A percentile compares a stretch with the other conserved stretches of the same genome.
These are phyloP conservation scores for Numenius phaeopus DNA, from an alignment of 2,797 vertebrate species.

Conservation along the genomic window DNA sequence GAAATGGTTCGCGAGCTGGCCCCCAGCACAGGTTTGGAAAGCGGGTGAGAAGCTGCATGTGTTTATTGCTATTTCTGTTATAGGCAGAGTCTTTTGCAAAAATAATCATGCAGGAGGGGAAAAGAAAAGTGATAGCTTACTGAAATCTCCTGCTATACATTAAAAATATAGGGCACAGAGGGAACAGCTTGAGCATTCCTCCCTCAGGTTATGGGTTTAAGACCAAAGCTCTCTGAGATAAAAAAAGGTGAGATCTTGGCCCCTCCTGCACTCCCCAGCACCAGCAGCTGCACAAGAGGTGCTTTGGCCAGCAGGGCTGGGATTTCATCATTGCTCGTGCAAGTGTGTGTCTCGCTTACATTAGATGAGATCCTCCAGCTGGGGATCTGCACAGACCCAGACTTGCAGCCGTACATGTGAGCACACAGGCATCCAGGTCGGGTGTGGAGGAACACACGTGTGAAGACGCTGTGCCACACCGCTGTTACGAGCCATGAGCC, in stretches of 20 bases:
- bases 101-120: neutral
- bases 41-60: neutral
- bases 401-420: neutral
- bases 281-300: neutral
- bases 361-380: neutral
- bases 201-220: neutral
- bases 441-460: fast-evolving
- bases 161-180: neutral
- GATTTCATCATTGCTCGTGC: neutral
- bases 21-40: neutral
- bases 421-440: fast-evolving
- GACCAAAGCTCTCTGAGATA: neutral
- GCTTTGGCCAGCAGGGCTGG: neutral
- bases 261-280: neutral
- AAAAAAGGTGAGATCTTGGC: neutral
- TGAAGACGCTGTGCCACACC: neutral
- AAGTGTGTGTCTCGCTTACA: fast-evolving
- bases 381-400: neutral
- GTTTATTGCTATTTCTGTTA: neutral
- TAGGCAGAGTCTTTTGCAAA: neutral
- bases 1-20: neutral
- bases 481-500: neutral
- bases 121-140: neutral
- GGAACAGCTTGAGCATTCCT: neutral
- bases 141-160: neutral